Evolutionary conservation across 2,888 invertebrate species (phyloP).

Genomic region (Heliconius cydno): DNA sequence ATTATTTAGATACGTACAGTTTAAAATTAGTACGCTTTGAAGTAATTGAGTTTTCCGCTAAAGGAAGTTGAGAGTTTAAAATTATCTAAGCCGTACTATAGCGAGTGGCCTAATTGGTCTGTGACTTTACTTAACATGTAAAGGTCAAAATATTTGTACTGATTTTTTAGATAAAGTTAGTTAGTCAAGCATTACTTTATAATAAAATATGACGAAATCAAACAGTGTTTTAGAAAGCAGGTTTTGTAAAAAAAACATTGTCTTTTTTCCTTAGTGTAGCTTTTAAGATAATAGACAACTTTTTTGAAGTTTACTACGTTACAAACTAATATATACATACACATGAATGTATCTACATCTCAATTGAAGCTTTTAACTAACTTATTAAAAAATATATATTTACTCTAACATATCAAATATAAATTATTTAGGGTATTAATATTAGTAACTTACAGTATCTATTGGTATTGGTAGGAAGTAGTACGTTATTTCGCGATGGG

Average conservation of each 20-base stretch:
- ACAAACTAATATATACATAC: background rate
- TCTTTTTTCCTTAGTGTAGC: no score
- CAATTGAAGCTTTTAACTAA: background rate
- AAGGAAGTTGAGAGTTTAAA: background rate
- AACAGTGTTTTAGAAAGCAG: no score
- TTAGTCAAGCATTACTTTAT: background rate
- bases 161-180: background rate
- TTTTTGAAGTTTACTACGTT: background rate
- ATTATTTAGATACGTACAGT: background rate
- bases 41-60: conserved; percentile 9
- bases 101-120: background rate
- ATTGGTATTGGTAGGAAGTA: conserved; percentile 44
- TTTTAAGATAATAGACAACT: no score
- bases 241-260: no score
- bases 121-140: conserved; percentile 5
- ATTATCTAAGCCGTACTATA: background rate
- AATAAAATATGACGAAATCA: background rate
- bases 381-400: background rate
- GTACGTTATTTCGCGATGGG: conserved; percentile 63
- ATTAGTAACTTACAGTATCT: conserved; percentile 55
- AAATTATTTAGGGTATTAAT: conserved; percentile 10
- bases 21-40: conserved; percentile 8
- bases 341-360: background rate
- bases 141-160: background rate
- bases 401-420: background rate